phyloP scores from a whole-genome alignment of 1,140 invertebrate genomes.

The Anastrepha ludens region DNA sequence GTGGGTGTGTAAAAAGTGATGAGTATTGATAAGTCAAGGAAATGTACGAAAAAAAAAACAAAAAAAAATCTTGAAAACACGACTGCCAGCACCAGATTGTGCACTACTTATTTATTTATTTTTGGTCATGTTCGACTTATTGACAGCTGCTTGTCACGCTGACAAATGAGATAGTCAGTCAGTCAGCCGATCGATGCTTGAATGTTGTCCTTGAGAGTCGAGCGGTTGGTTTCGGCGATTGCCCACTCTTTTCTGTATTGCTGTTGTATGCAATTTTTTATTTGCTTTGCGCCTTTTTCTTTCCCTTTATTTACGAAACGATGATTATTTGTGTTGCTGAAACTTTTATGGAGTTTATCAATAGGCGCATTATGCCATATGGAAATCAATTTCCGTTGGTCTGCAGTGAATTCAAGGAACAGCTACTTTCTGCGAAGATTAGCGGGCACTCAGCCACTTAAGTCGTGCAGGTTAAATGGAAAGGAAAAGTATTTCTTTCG shows the following conservation, averaged over 20 bases:
- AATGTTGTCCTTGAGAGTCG: no score
- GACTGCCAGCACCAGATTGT: constrained; percentile 24
- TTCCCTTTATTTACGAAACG: no score
- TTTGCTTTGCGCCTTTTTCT: no score
- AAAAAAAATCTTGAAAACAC: neutral
- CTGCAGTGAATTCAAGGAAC: no score
- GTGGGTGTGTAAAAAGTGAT: neutral
- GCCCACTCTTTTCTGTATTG: no score
- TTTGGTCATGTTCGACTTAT: constrained; percentile 37
- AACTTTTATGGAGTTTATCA: neutral
- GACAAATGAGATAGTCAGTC: constrained; percentile 21
- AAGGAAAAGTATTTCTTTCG: no score
- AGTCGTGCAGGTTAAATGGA: no score
- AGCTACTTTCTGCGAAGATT: no score
- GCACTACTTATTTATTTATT: constrained; percentile 46
- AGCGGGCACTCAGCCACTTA: no score
- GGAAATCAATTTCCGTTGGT: neutral
- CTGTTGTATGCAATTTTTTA: no score
- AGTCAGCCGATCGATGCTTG: no score
- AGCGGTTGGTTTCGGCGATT: no score
- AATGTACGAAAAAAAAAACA: neutral
- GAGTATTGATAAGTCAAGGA: neutral
- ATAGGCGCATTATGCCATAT: neutral
- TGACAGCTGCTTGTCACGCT: constrained; percentile 50
- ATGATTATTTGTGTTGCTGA: neutral